A percentile compares a stretch with the other conserved stretches of the same genome.
These are phyloP conservation scores for Tricholauxania praeusta DNA, from an alignment of 2,888 invertebrate species.

Conservation along the genomic window DNA sequence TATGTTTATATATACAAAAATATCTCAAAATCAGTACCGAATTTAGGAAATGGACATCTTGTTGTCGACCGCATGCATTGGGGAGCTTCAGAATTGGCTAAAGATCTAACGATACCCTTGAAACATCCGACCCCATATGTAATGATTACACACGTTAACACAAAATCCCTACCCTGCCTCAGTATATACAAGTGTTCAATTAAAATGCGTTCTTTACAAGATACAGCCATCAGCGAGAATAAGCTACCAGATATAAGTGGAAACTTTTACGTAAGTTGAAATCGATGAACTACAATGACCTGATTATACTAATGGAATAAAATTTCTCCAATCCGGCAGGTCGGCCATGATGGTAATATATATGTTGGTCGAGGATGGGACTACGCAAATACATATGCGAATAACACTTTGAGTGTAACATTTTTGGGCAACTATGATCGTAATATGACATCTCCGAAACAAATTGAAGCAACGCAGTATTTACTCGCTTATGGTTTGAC, in stretches of 20 bases:
- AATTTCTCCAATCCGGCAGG: slow-evolving; percentile 51
- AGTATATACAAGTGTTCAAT: slow-evolving; percentile 67
- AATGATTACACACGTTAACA: slow-evolving; percentile 70
- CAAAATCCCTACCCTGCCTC: slow-evolving; percentile 64
- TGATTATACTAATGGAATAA: no score
- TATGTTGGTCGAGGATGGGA: slow-evolving; percentile 72
- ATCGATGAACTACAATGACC: neutral
- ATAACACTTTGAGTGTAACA: slow-evolving; percentile 68
- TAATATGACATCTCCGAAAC: slow-evolving; percentile 64
- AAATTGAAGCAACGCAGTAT: slow-evolving; percentile 68
- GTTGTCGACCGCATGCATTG: slow-evolving; percentile 65
- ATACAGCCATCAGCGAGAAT: slow-evolving; percentile 66
- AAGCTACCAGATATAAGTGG: slow-evolving; percentile 68
- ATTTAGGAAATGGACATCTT: slow-evolving; percentile 67
- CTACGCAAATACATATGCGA: slow-evolving; percentile 70
- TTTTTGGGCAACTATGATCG: slow-evolving; percentile 70
- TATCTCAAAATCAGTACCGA: slow-evolving; percentile 60
- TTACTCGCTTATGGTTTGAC: slow-evolving; percentile 68
- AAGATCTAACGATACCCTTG: slow-evolving; percentile 55
- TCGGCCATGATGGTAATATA: slow-evolving; percentile 72
- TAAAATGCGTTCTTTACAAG: slow-evolving; percentile 69
- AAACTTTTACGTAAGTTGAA: slow-evolving; percentile 65
- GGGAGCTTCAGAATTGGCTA: slow-evolving; percentile 61
- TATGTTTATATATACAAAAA: no score
- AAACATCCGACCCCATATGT: slow-evolving; percentile 68